Evolutionary conservation across 2,888 invertebrate genomes (phyloP).

Genomic region (Latheticus oryzae): DNA sequence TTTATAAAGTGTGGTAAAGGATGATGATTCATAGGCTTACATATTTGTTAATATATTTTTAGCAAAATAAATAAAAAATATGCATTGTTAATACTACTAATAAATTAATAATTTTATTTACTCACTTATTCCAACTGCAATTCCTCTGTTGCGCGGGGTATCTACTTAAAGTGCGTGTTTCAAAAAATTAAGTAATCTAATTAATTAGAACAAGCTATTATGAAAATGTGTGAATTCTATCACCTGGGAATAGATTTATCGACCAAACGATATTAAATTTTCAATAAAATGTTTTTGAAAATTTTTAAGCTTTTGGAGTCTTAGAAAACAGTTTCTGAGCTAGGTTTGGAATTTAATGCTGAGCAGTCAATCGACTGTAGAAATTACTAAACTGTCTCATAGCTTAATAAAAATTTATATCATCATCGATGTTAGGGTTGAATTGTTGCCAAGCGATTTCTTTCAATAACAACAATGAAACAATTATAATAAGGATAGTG

Average conservation of each 20-base stretch:
- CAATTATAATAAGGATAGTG: conserved; percentile 38
- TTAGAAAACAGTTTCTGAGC: conserved; percentile 1
- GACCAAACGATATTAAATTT: conserved; percentile 42
- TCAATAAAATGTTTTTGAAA: neutral
- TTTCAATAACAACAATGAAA: conserved; percentile 47
- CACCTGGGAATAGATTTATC: conserved; percentile 45
- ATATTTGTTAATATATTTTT: no score
- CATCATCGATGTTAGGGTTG: conserved; percentile 39
- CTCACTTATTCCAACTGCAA: no score
- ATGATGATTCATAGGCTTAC: no score
- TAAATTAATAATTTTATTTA: no score
- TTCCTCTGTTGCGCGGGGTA: no score
- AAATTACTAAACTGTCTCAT: conserved; percentile 21
- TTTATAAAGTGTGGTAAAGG: no score
- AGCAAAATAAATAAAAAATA: no score
- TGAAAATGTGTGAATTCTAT: conserved; percentile 40
- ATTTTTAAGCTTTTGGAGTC: conserved; percentile 1
- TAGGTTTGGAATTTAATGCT: no score
- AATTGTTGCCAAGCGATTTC: conserved; percentile 47
- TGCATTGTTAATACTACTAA: no score
- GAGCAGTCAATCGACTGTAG: no score
- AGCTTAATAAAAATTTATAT: conserved; percentile 36
- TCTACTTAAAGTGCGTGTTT: no score
- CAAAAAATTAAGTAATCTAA: conserved; percentile 2
- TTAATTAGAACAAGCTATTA: no score